Evolutionary conservation across 2,797 vertebrate species (phyloP).

Genomic region (Corythornis leucogaster): DNA sequence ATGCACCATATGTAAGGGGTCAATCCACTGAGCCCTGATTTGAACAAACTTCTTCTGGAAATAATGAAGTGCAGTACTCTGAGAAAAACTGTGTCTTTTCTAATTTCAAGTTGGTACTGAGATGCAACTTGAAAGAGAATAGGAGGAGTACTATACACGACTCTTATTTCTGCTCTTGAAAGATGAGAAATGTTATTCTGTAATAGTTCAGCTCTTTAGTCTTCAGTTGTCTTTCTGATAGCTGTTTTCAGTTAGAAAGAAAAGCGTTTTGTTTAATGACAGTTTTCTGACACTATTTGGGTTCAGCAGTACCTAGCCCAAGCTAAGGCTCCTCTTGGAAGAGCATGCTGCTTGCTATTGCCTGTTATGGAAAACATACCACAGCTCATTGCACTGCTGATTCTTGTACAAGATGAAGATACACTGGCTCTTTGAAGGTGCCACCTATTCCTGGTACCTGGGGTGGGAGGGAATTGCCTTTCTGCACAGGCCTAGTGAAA

Average conservation of each 20-base stretch:
- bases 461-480: not conserved
- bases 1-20: not conserved
- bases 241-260: not conserved
- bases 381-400: not conserved
- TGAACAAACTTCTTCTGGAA: not conserved
- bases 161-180: not conserved
- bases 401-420: not conserved
- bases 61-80: not conserved
- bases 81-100: not conserved
- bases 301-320: not conserved
- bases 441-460: not conserved
- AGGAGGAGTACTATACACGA: not conserved
- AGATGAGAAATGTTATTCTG: not conserved
- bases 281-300: not conserved
- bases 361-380: not conserved
- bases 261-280: not conserved
- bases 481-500: not conserved
- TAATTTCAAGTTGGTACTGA: not conserved
- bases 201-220: slow-evolving; percentile 23
- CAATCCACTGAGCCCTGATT: not conserved
- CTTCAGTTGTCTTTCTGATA: not conserved
- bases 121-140: not conserved
- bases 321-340: not conserved
- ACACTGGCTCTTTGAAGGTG: not conserved
- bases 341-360: not conserved